A percentile compares a stretch with the other conserved stretches of the same genome.
These are phyloP conservation scores for Colistium nudipinnis DNA, from an alignment of 2,113 vertebrate genomes.

Conservation along the genomic window DNA sequence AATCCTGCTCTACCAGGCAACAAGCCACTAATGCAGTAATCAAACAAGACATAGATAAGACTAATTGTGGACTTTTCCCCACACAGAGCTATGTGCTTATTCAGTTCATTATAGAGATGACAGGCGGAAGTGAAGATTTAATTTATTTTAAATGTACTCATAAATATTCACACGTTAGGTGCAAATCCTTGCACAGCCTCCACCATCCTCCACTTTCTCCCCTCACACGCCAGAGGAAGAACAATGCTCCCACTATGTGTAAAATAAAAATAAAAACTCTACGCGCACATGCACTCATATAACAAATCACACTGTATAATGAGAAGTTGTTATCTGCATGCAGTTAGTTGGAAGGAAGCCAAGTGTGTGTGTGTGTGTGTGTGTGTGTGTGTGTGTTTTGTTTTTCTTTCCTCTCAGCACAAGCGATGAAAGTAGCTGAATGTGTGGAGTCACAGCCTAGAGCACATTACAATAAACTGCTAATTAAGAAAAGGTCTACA, in stretches of 20 bases:
- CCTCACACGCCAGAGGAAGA: background rate
- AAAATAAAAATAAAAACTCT: background rate
- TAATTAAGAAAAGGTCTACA: conserved; percentile 47
- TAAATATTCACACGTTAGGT: conserved; percentile 4
- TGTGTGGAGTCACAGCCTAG: conserved; percentile 21
- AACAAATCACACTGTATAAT: conserved; percentile 17
- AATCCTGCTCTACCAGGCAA: conserved; percentile 18
- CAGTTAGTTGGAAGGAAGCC: too few relatives aligned
- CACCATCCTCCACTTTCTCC: too few relatives aligned
- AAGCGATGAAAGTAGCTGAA: conserved; percentile 3
- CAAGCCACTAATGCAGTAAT: background rate
- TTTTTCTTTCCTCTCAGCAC: conserved; percentile 1
- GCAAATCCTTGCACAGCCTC: conserved; percentile 24
- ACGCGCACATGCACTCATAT: background rate
- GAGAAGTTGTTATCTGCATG: background rate
- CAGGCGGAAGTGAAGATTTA: background rate
- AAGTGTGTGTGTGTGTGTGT: too few relatives aligned
- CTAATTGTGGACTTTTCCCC: background rate
- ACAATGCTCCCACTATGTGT: background rate
- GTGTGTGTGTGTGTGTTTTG: conserved; percentile 9
- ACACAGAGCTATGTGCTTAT: too few relatives aligned
- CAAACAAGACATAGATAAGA: background rate
- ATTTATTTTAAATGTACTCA: background rate
- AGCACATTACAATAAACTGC: conserved; percentile 34
- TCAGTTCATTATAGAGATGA: background rate